Percentiles rank a stretch among this genome's conserved stretches.
phyloP scores from a whole-genome alignment of 1,140 invertebrate genomes.

The Arion vulgaris region DNA sequence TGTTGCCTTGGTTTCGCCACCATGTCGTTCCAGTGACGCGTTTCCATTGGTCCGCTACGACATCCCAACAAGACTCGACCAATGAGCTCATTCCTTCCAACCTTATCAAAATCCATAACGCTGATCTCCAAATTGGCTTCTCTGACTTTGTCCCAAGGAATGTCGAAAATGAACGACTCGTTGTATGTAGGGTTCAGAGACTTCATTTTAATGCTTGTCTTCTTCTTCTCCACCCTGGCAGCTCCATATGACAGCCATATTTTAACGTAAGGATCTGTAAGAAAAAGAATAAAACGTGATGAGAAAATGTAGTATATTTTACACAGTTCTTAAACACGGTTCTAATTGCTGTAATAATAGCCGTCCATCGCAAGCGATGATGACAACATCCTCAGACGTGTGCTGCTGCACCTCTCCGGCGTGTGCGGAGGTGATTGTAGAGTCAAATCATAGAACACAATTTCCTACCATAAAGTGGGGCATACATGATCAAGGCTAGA shows the following conservation, averaged over 20 bases:
- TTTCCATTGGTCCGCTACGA: conserved; percentile 84
- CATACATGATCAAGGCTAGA: too few relatives aligned
- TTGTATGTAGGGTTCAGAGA: conserved; percentile 78
- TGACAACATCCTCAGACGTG: too few relatives aligned
- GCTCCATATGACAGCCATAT: conserved; percentile 76
- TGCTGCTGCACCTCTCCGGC: too few relatives aligned
- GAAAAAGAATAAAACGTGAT: background rate
- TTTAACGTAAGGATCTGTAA: conserved; percentile 77
- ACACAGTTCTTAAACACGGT: too few relatives aligned
- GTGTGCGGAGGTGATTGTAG: too few relatives aligned
- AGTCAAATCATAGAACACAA: too few relatives aligned
- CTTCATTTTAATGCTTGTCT: conserved; percentile 76
- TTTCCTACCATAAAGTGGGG: too few relatives aligned
- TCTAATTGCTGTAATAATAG: too few relatives aligned
- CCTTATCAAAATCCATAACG: conserved; percentile 93
- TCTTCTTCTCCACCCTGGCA: conserved; percentile 77
- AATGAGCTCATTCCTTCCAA: conserved; percentile 89
- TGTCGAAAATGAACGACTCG: conserved; percentile 77
- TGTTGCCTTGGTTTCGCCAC: conserved; percentile 87
- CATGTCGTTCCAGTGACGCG: conserved; percentile 93
- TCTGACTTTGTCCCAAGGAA: conserved; percentile 81
- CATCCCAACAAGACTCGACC: conserved; percentile 87
- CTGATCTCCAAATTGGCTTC: conserved; percentile 88
- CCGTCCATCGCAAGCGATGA: too few relatives aligned
- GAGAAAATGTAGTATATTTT: too few relatives aligned